Percentiles rank a stretch among this genome's conserved stretches.
Conservation (phyloP, 2,113 vertebrate species). For the Aegotheles bennettii region DNA sequence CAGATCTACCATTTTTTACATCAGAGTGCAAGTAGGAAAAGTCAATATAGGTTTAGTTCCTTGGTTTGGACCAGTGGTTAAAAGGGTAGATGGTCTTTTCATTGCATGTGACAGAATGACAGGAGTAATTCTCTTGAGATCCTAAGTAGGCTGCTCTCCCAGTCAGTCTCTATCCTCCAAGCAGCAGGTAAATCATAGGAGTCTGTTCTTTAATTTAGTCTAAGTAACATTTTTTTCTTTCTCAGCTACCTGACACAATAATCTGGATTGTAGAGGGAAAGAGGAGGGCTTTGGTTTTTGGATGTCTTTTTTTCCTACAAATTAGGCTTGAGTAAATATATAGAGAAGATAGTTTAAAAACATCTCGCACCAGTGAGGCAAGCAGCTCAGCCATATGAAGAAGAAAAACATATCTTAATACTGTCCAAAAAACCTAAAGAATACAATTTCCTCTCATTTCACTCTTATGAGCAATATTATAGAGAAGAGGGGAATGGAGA, state of each 20-base stretch:
- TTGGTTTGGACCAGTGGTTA: neutral
- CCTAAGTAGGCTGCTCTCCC: neutral
- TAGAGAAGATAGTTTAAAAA: neutral
- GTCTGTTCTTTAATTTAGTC: too few species aligned
- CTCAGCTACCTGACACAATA: neutral
- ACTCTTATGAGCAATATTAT: neutral
- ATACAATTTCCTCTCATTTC: neutral
- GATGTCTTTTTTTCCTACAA: neutral
- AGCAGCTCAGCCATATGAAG: neutral
- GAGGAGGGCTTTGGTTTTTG: neutral
- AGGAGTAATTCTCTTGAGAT: neutral
- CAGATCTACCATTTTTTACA: neutral
- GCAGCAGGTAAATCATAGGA: neutral
- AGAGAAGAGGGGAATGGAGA: neutral
- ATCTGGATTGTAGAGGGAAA: fast-evolving
- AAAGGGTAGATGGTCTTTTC: neutral
- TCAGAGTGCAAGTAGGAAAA: neutral
- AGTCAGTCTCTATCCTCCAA: neutral
- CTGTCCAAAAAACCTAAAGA: neutral
- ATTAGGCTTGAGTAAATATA: neutral
- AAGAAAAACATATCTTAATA: neutral
- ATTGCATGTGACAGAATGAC: fast-evolving
- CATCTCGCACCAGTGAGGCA: neutral
- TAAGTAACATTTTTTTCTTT: neutral
- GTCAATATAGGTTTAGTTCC: neutral